Conservation (phyloP, 1,140 invertebrate genomes). For the Lasioglossum albipes region DNA sequence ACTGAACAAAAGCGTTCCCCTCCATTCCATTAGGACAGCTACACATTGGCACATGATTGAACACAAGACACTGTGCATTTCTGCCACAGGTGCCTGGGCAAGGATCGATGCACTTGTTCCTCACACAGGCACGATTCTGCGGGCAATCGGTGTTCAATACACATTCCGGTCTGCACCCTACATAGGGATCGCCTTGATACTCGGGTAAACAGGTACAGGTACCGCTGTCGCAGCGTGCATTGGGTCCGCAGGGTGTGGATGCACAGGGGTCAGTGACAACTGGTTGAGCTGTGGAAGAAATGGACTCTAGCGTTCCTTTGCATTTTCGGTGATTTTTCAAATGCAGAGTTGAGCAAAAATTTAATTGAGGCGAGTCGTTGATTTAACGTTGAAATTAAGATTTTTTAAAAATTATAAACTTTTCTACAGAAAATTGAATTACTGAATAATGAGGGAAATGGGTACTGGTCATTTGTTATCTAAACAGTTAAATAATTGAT, state of each 20-base stretch:
- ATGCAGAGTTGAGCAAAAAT: too few relatives aligned
- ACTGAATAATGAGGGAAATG: too few relatives aligned
- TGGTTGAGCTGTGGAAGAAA: conserved; percentile 45
- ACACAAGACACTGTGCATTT: conserved; percentile 87
- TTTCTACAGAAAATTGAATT: too few relatives aligned
- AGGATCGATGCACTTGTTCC: conserved; percentile 76
- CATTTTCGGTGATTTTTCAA: too few relatives aligned
- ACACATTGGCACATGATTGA: conserved; percentile 87
- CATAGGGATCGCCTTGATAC: conserved; percentile 82
- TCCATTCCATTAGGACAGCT: conserved; percentile 85
- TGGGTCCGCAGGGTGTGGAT: conserved; percentile 82
- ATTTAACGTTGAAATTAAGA: too few relatives aligned
- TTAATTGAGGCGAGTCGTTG: too few relatives aligned
- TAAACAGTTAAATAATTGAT: too few relatives aligned
- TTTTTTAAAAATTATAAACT: too few relatives aligned
- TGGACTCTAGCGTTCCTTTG: neutral
- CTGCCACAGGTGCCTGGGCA: conserved; percentile 82
- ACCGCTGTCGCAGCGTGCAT: conserved; percentile 82
- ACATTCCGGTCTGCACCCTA: conserved; percentile 78
- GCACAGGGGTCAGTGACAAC: conserved; percentile 75
- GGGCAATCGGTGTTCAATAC: conserved; percentile 77
- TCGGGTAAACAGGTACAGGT: conserved; percentile 80
- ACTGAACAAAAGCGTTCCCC: conserved; percentile 84
- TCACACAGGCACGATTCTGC: conserved; percentile 73
- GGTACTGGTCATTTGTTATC: too few relatives aligned